Evolutionary conservation across 2,888 invertebrate genomes (phyloP), one percentile per base, ranked within the genome.

Genomic region (Watsonalla cultraria): DNA sequence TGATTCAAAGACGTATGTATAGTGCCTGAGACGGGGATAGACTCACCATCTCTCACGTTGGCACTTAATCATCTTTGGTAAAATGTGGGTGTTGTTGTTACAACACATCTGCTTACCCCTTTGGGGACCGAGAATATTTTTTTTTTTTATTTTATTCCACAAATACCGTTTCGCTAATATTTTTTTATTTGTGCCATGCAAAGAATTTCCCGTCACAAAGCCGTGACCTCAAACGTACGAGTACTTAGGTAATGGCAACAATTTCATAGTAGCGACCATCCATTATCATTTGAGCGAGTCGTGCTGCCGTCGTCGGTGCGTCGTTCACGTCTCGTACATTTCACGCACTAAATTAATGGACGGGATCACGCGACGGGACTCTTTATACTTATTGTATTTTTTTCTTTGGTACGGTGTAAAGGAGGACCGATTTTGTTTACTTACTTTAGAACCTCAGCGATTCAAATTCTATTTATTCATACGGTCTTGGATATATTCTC

Each of bases 321-420:
- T 67, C 72, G 74, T 69, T 70, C 64, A 62, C 74, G 70, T 77
- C 77, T 72, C 70, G 73, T 74, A 84, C 84, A 80, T 84, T 86
- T 85, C 82, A 87, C 85, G 84, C 84, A 82, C 79, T 71, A 83
- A 84, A 85, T 86, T 86, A 86, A 87, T 86, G 84, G 78, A 65
- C 54, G 64, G 63, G 67, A 78, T 79, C 86, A 86, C 86, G 85
- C 87, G 65, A 86, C 72, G 69, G 64, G 24, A 24, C 70, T 74
- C 14, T 37, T 35, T 48, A 37, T 48, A 6, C 74, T 76, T 73
- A 70, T 72, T 68, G 65, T 65, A 62, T 66, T 68, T 61, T 65
- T 54, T 55, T 54, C 46, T 51, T 46, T 54, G 64, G 58, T 47
- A 34, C 53, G 56, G 11, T 11, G 8, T 11, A 42, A 11, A 42